These are phyloP conservation scores for Polypedilum pembai DNA, from an alignment of 1,140 invertebrate species.

Conservation along the genomic window DNA sequence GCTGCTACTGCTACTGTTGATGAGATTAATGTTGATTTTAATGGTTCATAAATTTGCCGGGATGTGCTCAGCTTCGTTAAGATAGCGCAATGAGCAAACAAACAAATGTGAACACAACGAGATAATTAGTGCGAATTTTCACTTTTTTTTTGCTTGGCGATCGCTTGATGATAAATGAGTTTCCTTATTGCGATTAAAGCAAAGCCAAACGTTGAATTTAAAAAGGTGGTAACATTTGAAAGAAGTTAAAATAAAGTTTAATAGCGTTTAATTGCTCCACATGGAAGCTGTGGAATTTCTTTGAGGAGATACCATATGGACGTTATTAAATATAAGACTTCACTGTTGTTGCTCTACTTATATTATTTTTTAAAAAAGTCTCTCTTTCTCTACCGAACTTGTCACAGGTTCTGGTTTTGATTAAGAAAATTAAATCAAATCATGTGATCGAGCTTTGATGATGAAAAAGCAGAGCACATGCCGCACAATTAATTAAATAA, in stretches of 20 bases:
- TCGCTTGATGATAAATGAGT: neutral
- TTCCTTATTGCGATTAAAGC: neutral
- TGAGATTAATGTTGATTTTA: constrained; percentile 6
- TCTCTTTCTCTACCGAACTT: neutral
- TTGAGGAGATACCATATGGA: neutral
- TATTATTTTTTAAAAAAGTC: neutral
- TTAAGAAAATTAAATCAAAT: constrained; percentile 25
- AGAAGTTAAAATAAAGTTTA: neutral
- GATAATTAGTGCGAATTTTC: neutral
- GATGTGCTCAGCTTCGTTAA: neutral
- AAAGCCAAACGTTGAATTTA: neutral
- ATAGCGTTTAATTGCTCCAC: neutral
- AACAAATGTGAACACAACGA: neutral
- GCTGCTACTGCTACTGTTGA: neutral
- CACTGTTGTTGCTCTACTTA: neutral
- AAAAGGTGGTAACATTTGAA: neutral
- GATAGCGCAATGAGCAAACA: neutral
- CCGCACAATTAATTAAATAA: constrained; percentile 25
- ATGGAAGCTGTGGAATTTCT: neutral
- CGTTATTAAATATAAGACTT: neutral
- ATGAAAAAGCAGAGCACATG: constrained; percentile 9
- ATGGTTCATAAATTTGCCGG: neutral
- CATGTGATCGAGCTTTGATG: neutral
- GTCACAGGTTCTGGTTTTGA: constrained; percentile 23
- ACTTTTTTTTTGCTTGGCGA: neutral